phyloP scores from a whole-genome alignment of 2,797 vertebrate species.

The Coregonus sp. region DNA sequence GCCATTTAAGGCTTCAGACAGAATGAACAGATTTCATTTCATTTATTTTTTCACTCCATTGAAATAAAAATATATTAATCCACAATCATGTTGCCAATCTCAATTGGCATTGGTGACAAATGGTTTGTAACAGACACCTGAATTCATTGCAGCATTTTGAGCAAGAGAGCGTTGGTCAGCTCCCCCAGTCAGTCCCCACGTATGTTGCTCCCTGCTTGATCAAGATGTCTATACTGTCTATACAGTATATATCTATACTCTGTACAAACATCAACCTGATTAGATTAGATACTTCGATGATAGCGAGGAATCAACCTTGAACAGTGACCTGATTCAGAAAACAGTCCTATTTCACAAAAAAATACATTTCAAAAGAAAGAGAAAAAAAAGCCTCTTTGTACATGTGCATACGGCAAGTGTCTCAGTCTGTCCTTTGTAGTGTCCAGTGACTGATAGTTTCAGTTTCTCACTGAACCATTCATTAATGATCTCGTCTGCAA shows the following conservation, averaged over 20 bases:
- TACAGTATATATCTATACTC: constrained; percentile 31
- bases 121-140: constrained; percentile 61
- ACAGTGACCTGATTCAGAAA: constrained; percentile 41
- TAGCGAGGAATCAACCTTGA: constrained; percentile 52
- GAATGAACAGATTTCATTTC: constrained; percentile 39
- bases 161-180: constrained; percentile 19
- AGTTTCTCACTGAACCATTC: constrained; percentile 31
- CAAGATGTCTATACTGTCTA: constrained; percentile 27
- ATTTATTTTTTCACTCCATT: constrained; percentile 24
- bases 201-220: constrained; percentile 48
- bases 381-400: constrained; percentile 50
- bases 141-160: constrained; percentile 73
- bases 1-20: constrained; percentile 55
- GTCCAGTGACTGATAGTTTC: constrained; percentile 32
- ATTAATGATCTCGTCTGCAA: constrained; percentile 9
- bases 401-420: constrained; percentile 48
- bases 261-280: constrained; percentile 69
- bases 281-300: constrained; percentile 51
- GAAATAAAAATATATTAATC: constrained; percentile 34
- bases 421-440: constrained; percentile 26
- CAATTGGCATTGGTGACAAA: constrained; percentile 34
- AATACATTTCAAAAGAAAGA: constrained; percentile 52
- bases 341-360: constrained; percentile 62
- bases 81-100: constrained; percentile 57
- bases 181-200: constrained; percentile 28